Evolutionary conservation across 2,113 vertebrate genomes (phyloP).

Genomic region (Triplophysa dalaica): DNA sequence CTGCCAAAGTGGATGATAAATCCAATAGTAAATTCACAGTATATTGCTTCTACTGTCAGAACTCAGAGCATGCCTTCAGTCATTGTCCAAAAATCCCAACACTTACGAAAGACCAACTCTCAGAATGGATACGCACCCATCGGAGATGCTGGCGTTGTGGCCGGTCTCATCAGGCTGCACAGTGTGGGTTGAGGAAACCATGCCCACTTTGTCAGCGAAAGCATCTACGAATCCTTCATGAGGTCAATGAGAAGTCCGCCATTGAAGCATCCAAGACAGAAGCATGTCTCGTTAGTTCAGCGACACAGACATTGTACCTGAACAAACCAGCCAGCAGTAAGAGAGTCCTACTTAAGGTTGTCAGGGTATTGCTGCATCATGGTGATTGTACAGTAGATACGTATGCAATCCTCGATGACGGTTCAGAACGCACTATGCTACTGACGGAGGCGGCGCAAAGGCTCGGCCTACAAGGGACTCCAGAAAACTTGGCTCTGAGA

Average conservation of each 20-base stretch:
- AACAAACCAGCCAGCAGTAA: slow-evolving; percentile 1
- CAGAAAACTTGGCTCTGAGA: slow-evolving; percentile 4
- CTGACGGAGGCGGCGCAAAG: slow-evolving; percentile 4
- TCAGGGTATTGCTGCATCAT: slow-evolving; percentile 9
- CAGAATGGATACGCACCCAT: slow-evolving; percentile 2
- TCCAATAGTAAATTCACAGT: not conserved
- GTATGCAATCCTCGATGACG: slow-evolving; percentile 13
- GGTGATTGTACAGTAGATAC: not conserved
- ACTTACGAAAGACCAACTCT: slow-evolving; percentile 8
- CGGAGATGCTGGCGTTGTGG: slow-evolving; percentile 27
- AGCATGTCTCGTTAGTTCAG: not conserved
- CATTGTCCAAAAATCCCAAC: not conserved
- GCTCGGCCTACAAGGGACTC: not conserved
- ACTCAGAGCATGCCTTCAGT: not conserved
- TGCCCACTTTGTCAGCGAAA: slow-evolving; percentile 13
- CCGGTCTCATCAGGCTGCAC: not conserved
- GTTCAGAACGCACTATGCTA: not conserved
- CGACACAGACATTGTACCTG: slow-evolving; percentile 5
- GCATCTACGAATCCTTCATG: slow-evolving; percentile 27
- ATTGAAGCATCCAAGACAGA: not conserved
- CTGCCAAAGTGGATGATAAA: not conserved
- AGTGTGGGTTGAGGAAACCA: slow-evolving; percentile 16
- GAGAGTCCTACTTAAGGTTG: slow-evolving; percentile 1
- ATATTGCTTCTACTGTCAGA: too few relatives aligned
- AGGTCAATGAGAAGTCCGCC: slow-evolving; percentile 1